Evolutionary conservation across 2,113 vertebrate species (phyloP).

Genomic region (Bubo bubo): DNA sequence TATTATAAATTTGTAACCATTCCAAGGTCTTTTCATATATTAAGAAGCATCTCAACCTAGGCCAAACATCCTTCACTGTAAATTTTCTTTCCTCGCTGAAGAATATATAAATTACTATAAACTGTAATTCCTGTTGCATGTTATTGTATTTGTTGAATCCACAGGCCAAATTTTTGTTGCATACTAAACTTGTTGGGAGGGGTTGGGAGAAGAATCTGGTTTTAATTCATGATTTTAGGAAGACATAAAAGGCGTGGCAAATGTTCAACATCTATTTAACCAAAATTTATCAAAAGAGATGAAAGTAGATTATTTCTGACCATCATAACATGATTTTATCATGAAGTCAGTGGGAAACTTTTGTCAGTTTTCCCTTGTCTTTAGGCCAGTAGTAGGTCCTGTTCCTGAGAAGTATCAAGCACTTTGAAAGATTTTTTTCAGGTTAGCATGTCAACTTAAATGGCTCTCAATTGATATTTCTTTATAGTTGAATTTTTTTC

Average conservation of each 20-base stretch:
- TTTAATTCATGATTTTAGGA: not conserved
- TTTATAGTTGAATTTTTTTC: not conserved
- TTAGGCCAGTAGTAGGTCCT: not conserved
- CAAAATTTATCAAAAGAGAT: not conserved
- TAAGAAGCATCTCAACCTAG: not conserved
- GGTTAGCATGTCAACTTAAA: not conserved
- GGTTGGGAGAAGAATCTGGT: not conserved
- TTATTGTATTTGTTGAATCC: not conserved
- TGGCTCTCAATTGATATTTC: not conserved
- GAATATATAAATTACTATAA: not conserved
- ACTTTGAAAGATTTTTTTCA: not conserved
- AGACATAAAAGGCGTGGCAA: not conserved
- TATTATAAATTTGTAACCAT: not conserved
- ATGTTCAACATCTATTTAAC: not conserved
- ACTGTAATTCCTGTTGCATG: not conserved
- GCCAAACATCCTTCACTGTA: not conserved
- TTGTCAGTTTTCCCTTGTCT: not conserved
- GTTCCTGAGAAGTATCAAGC: not conserved
- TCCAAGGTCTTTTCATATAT: not conserved
- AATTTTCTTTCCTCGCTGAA: not conserved
- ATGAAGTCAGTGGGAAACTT: not conserved
- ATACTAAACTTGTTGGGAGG: not conserved
- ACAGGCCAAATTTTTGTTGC: not conserved
- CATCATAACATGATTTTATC: not conserved
- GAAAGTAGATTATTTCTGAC: not conserved